Percentiles rank a stretch among this genome's conserved stretches.
phyloP scores from a whole-genome alignment of 1,140 invertebrate genomes.

The Caenorhabditis brenneri region DNA sequence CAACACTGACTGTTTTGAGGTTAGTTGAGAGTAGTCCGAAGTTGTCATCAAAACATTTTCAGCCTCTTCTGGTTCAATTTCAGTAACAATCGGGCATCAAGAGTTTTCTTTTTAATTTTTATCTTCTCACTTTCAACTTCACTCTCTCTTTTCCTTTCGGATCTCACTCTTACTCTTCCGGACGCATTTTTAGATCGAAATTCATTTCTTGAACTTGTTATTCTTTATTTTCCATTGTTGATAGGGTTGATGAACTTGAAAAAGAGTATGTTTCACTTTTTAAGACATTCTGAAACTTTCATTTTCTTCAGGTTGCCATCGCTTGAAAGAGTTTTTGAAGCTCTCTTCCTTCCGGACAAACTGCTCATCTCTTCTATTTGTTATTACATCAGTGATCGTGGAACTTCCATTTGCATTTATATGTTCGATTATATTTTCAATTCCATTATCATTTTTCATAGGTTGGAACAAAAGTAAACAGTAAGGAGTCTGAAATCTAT shows the following conservation, averaged over 20 bases:
- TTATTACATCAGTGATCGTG: not conserved
- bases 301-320: not conserved
- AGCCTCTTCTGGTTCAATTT: conserved; percentile 55
- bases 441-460: conserved; percentile 14
- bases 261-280: not conserved
- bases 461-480: not conserved
- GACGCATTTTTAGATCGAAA: conserved; percentile 27
- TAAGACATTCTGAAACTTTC: not conserved
- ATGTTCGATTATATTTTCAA: not conserved
- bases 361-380: not conserved
- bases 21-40: too few relatives aligned
- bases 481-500: not conserved
- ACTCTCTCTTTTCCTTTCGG: not conserved
- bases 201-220: not conserved
- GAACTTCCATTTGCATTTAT: not conserved
- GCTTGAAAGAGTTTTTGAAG: not conserved
- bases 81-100: conserved; percentile 45
- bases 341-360: not conserved
- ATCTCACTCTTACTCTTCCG: not conserved
- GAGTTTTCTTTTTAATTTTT: not conserved
- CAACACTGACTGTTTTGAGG: conserved; percentile 45
- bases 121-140: not conserved
- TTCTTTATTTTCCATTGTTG: not conserved
- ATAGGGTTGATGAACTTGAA: not conserved
- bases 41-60: too few relatives aligned